phyloP scores from a whole-genome alignment of 1,140 invertebrate species.

The Sarcophaga bullata region DNA sequence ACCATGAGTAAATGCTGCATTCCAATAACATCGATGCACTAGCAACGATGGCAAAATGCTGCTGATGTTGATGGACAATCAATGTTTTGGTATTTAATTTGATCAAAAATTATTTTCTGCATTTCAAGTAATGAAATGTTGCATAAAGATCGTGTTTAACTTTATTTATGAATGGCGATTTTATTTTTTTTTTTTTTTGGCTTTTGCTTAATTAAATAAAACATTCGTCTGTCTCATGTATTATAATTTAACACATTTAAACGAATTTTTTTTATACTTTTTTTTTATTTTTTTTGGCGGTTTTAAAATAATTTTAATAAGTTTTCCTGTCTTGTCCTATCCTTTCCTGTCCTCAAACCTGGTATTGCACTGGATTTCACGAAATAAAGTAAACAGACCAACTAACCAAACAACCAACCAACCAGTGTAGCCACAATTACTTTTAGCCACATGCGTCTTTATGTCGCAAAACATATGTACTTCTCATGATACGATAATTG shows the following conservation, averaged over 20 bases:
- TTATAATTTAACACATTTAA: too few species aligned
- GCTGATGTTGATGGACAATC: neutral
- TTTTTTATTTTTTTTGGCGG: neutral
- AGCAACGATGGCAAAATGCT: too few species aligned
- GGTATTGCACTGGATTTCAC: too few species aligned
- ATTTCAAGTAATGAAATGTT: neutral
- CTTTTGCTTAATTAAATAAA: neutral
- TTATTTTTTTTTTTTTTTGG: neutral
- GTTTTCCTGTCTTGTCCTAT: neutral
- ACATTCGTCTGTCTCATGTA: conserved; percentile 1
- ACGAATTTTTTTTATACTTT: neutral
- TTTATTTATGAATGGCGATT: neutral
- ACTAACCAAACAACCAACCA: too few species aligned
- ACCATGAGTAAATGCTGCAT: too few species aligned
- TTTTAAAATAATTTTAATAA: conserved; percentile 13
- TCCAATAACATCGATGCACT: too few species aligned
- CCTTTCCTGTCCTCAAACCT: too few species aligned
- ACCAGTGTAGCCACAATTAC: too few species aligned
- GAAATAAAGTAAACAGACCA: too few species aligned
- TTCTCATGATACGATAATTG: too few species aligned
- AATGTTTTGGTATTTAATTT: neutral
- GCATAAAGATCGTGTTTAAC: neutral
- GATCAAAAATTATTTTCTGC: neutral
- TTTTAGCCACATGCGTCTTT: too few species aligned
- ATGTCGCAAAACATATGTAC: too few species aligned